A percentile compares a stretch with the other conserved stretches of the same genome.
These are phyloP conservation scores for Paradisaea rubra DNA, from an alignment of 2,113 vertebrate genomes.

Conservation along the genomic window DNA sequence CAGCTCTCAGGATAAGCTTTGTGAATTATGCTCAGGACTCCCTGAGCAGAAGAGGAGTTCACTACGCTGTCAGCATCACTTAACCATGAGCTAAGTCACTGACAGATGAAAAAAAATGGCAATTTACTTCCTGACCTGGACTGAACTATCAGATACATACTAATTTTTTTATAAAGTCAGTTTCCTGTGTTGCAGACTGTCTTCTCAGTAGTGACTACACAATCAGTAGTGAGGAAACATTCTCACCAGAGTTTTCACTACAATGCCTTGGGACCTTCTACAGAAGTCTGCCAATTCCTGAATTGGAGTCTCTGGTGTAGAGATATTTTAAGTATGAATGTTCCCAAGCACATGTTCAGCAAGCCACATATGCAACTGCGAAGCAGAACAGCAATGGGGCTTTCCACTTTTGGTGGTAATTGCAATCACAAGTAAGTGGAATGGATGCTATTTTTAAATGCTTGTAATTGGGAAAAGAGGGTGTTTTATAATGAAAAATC, in stretches of 20 bases:
- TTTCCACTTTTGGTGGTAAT: not conserved
- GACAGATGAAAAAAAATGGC: not conserved
- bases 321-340: not conserved
- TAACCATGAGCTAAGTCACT: not conserved
- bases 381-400: not conserved
- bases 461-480: not conserved
- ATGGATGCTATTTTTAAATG: not conserved
- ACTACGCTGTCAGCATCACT: not conserved
- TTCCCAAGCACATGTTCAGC: not conserved
- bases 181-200: not conserved
- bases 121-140: not conserved
- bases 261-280: not conserved
- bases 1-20: not conserved
- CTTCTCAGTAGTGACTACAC: not conserved
- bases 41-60: not conserved
- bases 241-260: not conserved
- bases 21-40: not conserved
- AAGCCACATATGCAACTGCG: not conserved
- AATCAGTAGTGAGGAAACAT: not conserved
- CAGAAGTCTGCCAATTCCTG: not conserved
- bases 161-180: not conserved
- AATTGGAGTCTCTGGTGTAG: not conserved
- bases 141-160: not conserved
- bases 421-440: not conserved
- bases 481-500: not conserved